Evolutionary conservation across 2,113 vertebrate species (phyloP), one percentile per base, ranked within the genome.

Genomic region (Sclerurus mexicanus): DNA sequence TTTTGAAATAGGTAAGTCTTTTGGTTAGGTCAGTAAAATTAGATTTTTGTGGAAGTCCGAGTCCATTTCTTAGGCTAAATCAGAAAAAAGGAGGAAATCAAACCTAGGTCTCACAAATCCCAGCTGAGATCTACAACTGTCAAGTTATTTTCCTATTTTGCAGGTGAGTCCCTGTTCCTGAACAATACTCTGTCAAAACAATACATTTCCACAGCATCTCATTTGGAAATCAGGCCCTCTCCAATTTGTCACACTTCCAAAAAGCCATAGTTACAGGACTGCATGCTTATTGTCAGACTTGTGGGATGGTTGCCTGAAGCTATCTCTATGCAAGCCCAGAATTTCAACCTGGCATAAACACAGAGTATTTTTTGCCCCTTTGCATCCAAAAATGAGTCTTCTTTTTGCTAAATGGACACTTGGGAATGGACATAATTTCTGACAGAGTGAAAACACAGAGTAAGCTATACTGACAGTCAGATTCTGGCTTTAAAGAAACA

Each of bases 211-310:
- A 77, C 83, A 69, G 10, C 23, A 83, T 42, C 25, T 90, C 63
- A 67, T 96, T 86, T 90, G 50, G 39, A 93, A 59, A 73, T 49
- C 7, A 25, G 19, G 35, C 31, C 63, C 71, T 66, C 67, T 94
- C 90, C 85, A 90, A 83, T 93, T 92, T 92, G 83, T 92, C 85
- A 90, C 46, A 49, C 79, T 90, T 92, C 88, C 79, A 90, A 47
- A 58, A 47, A 85, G 30, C 58, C 49, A 17, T 4, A 56, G 87
- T 47, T 68, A 82, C 24, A 75, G 21, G 27, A 60, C 39, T 72
- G 60, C 52, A 78, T 66, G 49, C 46, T 79, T 25, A n/a, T 21
- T 90, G 71, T 85, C 71, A 92, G 59, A 56, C 20, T 53, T 1
- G 0, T 35, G 72, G 87, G 92, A 87, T 35, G 23, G 49, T 42